These are phyloP conservation scores for Lepus timidus DNA, from an alignment of 2,113 vertebrate species.

Conservation along the genomic window DNA sequence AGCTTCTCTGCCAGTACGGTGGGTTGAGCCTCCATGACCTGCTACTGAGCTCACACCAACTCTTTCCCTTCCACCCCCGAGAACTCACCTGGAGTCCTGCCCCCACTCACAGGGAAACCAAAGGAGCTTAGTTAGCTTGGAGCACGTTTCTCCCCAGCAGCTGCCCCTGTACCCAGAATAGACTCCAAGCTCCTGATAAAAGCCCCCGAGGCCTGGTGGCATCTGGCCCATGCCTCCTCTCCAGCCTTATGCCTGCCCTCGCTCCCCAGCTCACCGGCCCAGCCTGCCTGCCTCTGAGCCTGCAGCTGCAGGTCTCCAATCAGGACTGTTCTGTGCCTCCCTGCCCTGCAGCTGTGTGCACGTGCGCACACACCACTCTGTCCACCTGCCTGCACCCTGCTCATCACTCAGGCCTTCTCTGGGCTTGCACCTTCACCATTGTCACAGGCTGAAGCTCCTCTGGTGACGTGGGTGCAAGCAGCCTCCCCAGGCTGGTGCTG, in stretches of 20 bases:
- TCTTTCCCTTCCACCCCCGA: neutral
- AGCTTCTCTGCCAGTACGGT: neutral
- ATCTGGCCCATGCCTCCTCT: neutral
- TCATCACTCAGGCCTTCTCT: neutral
- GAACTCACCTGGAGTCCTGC: neutral
- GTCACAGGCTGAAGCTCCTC: too few species aligned
- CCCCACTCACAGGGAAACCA: neutral
- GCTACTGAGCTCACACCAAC: neutral
- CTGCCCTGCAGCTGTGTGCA: neutral
- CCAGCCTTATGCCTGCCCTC: neutral
- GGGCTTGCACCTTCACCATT: too few species aligned
- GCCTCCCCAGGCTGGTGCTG: too few species aligned
- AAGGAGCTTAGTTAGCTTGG: neutral
- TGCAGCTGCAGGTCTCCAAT: neutral
- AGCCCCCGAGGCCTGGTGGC: neutral
- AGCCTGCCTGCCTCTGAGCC: neutral
- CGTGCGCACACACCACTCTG: neutral
- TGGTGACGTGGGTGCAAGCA: too few species aligned
- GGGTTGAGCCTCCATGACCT: neutral
- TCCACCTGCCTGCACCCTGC: neutral
- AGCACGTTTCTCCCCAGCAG: neutral
- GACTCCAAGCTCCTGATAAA: neutral
- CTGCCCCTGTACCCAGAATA: neutral
- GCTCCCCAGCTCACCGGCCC: neutral
- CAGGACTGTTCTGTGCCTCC: neutral